Percentiles rank a stretch among this genome's conserved stretches.
Conservation (phyloP, 2,113 vertebrate genomes). For the Baryphthengus martii region DNA sequence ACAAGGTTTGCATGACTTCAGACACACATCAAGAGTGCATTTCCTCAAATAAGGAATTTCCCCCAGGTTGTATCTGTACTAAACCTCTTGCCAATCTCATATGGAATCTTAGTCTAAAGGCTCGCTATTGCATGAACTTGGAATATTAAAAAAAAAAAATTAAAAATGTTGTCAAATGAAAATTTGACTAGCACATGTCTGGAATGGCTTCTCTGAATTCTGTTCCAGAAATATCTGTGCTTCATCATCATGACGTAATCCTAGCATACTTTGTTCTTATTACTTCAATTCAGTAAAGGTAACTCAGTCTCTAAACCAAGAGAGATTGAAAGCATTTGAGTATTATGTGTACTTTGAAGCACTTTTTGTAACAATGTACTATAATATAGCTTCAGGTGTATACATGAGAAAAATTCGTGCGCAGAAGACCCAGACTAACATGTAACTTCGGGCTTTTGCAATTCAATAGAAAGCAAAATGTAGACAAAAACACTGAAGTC, state of each 20-base stretch:
- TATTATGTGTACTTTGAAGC: background rate
- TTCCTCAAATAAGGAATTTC: background rate
- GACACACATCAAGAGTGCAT: background rate
- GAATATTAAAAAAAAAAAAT: background rate
- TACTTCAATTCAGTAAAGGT: background rate
- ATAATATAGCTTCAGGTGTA: background rate
- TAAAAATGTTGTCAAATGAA: background rate
- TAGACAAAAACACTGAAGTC: background rate
- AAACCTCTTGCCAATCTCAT: background rate
- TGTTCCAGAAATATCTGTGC: background rate
- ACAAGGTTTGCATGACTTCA: background rate
- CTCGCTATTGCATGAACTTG: background rate
- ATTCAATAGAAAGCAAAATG: background rate
- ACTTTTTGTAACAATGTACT: background rate
- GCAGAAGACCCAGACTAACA: background rate
- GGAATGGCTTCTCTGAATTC: background rate
- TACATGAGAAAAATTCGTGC: background rate
- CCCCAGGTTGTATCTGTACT: background rate
- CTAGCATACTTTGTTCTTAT: background rate
- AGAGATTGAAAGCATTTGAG: rapidly evolving
- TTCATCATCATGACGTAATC: background rate
- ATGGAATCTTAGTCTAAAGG: background rate
- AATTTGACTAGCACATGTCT: background rate
- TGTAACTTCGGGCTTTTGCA: background rate
- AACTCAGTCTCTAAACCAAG: background rate